Percentiles rank a stretch among this genome's conserved stretches.
These are phyloP conservation scores for Schizaphis graminum DNA, from an alignment of 2,888 invertebrate genomes.

Conservation along the genomic window DNA sequence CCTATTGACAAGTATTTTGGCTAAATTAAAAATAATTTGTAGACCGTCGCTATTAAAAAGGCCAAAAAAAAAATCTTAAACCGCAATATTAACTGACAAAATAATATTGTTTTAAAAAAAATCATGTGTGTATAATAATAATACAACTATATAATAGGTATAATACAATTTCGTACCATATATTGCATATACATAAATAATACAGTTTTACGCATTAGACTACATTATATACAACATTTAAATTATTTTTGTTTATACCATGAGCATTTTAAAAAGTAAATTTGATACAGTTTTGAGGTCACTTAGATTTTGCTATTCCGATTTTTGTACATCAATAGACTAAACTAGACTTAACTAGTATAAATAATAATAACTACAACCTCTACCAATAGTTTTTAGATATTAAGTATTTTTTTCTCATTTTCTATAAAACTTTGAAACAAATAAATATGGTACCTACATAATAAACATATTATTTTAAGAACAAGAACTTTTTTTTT, in stretches of 20 bases:
- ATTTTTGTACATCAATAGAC: not conserved
- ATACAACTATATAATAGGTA: not conserved
- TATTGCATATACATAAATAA: not conserved
- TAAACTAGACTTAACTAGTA: not conserved
- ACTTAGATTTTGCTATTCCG: not conserved
- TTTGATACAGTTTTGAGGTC: not conserved
- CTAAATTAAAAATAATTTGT: not conserved
- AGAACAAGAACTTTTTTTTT: not conserved
- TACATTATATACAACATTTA: not conserved
- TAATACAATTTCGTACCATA: too few relatives aligned
- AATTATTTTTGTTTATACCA: not conserved
- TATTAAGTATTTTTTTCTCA: not conserved
- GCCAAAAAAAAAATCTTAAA: not conserved
- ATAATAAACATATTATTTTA: not conserved
- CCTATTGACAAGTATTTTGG: not conserved
- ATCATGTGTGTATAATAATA: not conserved
- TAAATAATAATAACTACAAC: not conserved
- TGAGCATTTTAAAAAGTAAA: not conserved
- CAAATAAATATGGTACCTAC: not conserved
- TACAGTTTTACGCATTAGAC: not conserved
- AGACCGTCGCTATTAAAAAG: not conserved
- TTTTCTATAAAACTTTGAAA: not conserved
- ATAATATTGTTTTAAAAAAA: not conserved
- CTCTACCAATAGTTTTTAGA: not conserved
- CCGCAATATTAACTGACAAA: not conserved